Conservation (phyloP, 2,888 invertebrate species). For the Hirtodrosophila histrioides region DNA sequence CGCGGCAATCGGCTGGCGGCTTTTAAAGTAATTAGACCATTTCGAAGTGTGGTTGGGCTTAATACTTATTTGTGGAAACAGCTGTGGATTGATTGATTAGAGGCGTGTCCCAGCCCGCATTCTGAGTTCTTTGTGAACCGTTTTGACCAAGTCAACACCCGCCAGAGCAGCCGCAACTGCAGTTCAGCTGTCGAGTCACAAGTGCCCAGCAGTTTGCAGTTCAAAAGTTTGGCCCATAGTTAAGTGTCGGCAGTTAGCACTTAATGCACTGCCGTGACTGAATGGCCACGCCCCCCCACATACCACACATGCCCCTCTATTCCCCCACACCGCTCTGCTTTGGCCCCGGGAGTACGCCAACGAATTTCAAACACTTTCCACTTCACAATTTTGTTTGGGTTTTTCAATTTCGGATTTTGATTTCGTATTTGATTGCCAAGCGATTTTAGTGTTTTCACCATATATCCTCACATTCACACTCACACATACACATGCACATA, state of each 20-base stretch:
- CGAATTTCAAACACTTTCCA: constrained; percentile 71
- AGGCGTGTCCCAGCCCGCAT: constrained; percentile 15
- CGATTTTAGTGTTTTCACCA: constrained; percentile 56
- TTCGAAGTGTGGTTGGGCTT: constrained; percentile 55
- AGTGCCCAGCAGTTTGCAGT: constrained; percentile 28
- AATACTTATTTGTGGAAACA: constrained; percentile 60
- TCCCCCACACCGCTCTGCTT: constrained; percentile 5
- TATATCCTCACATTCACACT: constrained; percentile 5
- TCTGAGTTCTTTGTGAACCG: neutral
- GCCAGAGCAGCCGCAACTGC: constrained; percentile 1
- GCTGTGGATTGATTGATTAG: constrained; percentile 57
- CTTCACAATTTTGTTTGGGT: constrained; percentile 74
- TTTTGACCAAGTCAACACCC: constrained; percentile 7
- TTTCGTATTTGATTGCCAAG: constrained; percentile 71
- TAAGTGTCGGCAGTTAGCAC: constrained; percentile 63
- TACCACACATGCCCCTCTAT: constrained; percentile 1
- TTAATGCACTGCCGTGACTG: constrained; percentile 53
- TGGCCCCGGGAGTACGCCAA: constrained; percentile 17
- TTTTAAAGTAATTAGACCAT: constrained; percentile 73
- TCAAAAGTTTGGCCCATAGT: constrained; percentile 45
- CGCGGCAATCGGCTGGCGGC: constrained; percentile 50
- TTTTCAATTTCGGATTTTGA: constrained; percentile 74
- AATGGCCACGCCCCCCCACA: constrained; percentile 21
- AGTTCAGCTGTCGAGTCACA: constrained; percentile 1
- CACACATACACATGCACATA: neutral